Evolutionary conservation across 1,140 invertebrate species (phyloP).

Genomic region (Calycopis cecrops): DNA sequence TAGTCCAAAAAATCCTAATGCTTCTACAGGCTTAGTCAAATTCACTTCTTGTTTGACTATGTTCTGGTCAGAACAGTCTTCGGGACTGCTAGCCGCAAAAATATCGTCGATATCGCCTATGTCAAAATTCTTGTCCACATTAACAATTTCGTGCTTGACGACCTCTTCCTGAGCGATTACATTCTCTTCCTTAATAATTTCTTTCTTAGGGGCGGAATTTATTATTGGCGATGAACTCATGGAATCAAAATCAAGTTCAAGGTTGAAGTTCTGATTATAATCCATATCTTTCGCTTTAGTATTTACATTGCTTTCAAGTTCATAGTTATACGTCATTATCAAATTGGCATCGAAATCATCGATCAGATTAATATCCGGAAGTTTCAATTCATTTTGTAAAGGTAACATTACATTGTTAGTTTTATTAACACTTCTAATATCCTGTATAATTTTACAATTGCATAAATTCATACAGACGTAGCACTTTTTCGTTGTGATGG

Average conservation of each 20-base stretch:
- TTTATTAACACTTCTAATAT: conserved; percentile 27
- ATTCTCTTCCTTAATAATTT: too few species aligned
- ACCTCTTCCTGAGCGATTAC: too few species aligned
- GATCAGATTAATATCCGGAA: conserved; percentile 50
- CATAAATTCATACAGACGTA: conserved; percentile 46
- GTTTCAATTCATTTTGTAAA: conserved; percentile 26
- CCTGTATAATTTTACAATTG: conserved; percentile 37
- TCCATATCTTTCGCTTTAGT: too few species aligned
- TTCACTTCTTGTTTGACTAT: conserved; percentile 17
- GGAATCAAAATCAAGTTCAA: too few species aligned
- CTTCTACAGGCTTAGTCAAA: conserved; percentile 35
- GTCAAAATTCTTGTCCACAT: conserved; percentile 43
- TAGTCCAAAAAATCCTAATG: conserved; percentile 58
- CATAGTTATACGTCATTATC: neutral
- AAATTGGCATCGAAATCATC: conserved; percentile 32
- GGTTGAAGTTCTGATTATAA: too few species aligned
- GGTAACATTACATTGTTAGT: conserved; percentile 13
- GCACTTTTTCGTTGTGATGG: conserved; percentile 35
- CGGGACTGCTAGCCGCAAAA: conserved; percentile 11
- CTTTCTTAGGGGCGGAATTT: too few species aligned
- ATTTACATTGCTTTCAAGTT: neutral
- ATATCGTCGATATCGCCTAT: conserved; percentile 27
- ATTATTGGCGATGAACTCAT: too few species aligned
- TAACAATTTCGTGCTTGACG: conserved; percentile 8
- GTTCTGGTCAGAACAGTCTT: neutral